A percentile compares a stretch with the other conserved stretches of the same genome.
phyloP scores from a whole-genome alignment of 2,888 invertebrate species.

The Serrognathus titanus region DNA sequence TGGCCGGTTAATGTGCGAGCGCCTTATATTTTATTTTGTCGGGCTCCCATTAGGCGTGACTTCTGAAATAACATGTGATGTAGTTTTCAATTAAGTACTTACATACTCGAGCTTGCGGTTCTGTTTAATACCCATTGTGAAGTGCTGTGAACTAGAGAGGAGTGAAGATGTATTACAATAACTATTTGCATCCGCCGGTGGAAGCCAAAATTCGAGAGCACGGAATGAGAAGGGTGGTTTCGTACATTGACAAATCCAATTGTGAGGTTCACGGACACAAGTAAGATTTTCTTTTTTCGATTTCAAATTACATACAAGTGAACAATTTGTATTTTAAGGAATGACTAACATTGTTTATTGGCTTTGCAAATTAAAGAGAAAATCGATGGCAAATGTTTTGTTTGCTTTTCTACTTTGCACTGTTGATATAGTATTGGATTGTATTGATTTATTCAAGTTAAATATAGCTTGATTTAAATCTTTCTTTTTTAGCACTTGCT shows the following conservation, averaged over 20 bases:
- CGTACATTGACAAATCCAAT: conserved; percentile 41
- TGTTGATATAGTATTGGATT: too few species aligned
- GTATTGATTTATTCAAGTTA: too few species aligned
- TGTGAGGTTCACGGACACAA: conserved; percentile 38
- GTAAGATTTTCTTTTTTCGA: conserved; percentile 5
- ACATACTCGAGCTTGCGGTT: conserved; percentile 21
- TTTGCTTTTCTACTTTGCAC: too few species aligned
- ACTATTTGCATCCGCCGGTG: conserved; percentile 46
- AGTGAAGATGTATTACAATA: conserved; percentile 45
- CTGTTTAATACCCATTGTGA: conserved; percentile 10
- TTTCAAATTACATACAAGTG: neutral
- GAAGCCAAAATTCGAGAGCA: conserved; percentile 37
- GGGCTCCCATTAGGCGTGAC: conserved; percentile 2
- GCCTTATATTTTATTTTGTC: neutral
- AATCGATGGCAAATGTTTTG: too few species aligned
- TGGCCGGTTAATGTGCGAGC: conserved; percentile 1
- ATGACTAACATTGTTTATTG: neutral
- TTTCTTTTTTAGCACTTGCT: too few species aligned
- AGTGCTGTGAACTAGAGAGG: neutral
- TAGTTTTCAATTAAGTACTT: conserved; percentile 19
- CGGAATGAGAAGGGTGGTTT: conserved; percentile 38
- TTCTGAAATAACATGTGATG: conserved; percentile 7
- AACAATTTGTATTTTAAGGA: neutral
- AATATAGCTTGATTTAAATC: too few species aligned
- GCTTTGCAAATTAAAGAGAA: too few species aligned